Conservation (phyloP, 2,113 vertebrate species). For the Seriola aureovittata region DNA sequence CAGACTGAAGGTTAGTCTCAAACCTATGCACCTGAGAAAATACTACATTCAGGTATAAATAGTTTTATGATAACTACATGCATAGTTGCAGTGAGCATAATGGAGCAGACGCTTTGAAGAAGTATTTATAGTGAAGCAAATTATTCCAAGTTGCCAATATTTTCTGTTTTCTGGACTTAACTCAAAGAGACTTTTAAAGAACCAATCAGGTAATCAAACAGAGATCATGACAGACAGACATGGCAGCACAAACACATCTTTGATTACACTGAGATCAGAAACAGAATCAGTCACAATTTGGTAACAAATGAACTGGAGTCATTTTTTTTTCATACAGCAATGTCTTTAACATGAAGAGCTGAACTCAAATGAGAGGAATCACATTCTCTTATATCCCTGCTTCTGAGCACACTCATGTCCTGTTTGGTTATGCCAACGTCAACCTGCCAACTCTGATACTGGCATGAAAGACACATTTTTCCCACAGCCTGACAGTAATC, state of each 20-base stretch:
- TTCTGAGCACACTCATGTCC: conserved; percentile 29
- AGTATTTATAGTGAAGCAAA: not conserved
- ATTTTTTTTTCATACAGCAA: not conserved
- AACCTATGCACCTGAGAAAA: not conserved
- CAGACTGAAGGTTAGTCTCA: not conserved
- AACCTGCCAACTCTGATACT: conserved; percentile 48
- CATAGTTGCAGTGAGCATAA: not conserved
- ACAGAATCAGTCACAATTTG: conserved; percentile 30
- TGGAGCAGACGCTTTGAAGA: not conserved
- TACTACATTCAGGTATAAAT: not conserved
- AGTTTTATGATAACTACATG: not conserved
- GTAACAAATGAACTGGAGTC: conserved; percentile 4
- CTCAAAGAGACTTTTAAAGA: conserved; percentile 12
- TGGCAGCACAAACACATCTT: conserved; percentile 25
- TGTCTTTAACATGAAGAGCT: conserved; percentile 20
- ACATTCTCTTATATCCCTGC: conserved; percentile 14
- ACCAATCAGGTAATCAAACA: conserved; percentile 6
- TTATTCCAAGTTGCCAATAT: not conserved
- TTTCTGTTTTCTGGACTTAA: conserved; percentile 1
- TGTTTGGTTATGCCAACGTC: conserved; percentile 18
- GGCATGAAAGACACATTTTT: conserved; percentile 36
- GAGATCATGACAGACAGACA: not conserved
- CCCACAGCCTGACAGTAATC: conserved; percentile 50
- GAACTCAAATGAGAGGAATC: conserved; percentile 35
- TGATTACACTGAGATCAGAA: conserved; percentile 28